These are phyloP conservation scores for Cichlasoma orientale DNA, from an alignment of 2,797 vertebrate genomes.

Conservation along the genomic window DNA sequence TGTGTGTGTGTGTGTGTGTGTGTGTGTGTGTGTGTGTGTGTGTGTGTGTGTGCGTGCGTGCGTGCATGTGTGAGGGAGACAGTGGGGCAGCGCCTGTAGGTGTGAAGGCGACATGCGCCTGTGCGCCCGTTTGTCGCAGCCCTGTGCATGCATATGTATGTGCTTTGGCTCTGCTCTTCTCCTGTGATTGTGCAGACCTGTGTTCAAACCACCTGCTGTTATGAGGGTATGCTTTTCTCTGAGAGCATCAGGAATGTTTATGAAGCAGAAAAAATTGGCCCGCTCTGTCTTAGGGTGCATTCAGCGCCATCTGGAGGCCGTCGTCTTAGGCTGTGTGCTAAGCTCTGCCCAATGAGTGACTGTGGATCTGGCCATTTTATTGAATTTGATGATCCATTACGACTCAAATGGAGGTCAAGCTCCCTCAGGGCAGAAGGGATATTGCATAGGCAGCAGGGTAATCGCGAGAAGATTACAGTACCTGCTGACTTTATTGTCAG, in stretches of 20 bases:
- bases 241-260: slow-evolving; percentile 68
- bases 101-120: slow-evolving; percentile 15
- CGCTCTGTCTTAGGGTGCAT: slow-evolving; percentile 22
- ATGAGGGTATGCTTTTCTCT: slow-evolving; percentile 48
- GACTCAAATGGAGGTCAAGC: slow-evolving; percentile 63
- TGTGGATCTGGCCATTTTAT: slow-evolving; percentile 68
- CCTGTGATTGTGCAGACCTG: slow-evolving; percentile 45
- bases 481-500: slow-evolving; percentile 73
- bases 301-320: slow-evolving; percentile 75
- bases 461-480: slow-evolving; percentile 73
- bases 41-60: not conserved
- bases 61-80: not conserved
- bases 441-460: slow-evolving; percentile 72
- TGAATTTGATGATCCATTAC: slow-evolving; percentile 78
- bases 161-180: slow-evolving; percentile 15
- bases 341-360: slow-evolving; percentile 55
- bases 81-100: not conserved
- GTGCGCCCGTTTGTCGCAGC: slow-evolving; percentile 9
- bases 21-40: not conserved
- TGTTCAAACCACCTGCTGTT: slow-evolving; percentile 69
- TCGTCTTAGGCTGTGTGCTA: slow-evolving; percentile 34
- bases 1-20: no score
- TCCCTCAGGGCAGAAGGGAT: slow-evolving; percentile 70
- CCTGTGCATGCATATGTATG: slow-evolving; percentile 32
- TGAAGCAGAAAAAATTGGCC: slow-evolving; percentile 53